Percentiles rank a stretch among this genome's conserved stretches.
These are phyloP conservation scores for Leuciscus waleckii DNA, from an alignment of 2,797 vertebrate genomes.

Conservation along the genomic window DNA sequence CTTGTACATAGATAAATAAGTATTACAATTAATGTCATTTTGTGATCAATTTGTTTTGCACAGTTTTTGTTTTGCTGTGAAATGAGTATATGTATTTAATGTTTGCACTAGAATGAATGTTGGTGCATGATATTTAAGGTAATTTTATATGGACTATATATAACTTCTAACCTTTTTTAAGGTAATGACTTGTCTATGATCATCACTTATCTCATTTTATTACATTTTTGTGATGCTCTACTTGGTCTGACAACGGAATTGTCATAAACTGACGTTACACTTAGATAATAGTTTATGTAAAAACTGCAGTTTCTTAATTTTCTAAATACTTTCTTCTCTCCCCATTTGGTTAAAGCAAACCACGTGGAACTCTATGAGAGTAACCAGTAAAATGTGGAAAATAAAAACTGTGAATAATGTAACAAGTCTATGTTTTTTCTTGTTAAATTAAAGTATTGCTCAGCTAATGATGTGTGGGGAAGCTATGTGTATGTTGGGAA, in stretches of 20 bases:
- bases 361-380: not conserved
- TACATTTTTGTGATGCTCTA: not conserved
- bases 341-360: not conserved
- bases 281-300: not conserved
- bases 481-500: too few relatives aligned
- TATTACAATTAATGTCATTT: not conserved
- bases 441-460: not conserved
- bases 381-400: not conserved
- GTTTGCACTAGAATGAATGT: not conserved
- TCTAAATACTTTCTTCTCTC: not conserved
- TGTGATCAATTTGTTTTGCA: not conserved
- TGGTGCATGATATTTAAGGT: not conserved
- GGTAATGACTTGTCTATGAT: not conserved
- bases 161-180: not conserved
- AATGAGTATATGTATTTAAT: constrained; percentile 3
- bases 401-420: constrained; percentile 3
- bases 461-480: not conserved
- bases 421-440: not conserved
- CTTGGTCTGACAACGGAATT: not conserved
- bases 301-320: not conserved
- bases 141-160: not conserved
- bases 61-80: not conserved
- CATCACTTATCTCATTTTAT: not conserved
- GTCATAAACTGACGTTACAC: not conserved
- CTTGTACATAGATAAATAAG: constrained; percentile 5